These are phyloP conservation scores for Drosophila kanekoi DNA, from an alignment of 2,888 invertebrate species.

Conservation along the genomic window DNA sequence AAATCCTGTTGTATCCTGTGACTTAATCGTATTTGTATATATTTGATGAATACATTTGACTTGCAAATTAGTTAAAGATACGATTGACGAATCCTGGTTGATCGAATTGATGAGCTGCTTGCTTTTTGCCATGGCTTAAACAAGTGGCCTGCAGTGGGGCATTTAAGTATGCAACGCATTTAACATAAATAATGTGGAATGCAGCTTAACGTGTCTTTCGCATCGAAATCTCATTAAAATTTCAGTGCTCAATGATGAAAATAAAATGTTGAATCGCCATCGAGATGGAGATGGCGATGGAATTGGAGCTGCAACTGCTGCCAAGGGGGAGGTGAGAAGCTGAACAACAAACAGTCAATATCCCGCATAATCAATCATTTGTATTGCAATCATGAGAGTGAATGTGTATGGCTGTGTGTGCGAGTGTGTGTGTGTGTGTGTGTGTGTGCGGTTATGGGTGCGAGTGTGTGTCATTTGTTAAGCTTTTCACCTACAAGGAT, in stretches of 20 bases:
- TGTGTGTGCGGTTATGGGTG: conserved; percentile 6
- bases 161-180: conserved; percentile 52
- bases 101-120: not conserved
- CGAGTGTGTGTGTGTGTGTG: conserved; percentile 7
- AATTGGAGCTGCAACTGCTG: too few relatives aligned
- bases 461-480: conserved; percentile 44
- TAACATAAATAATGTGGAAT: conserved; percentile 60
- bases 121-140: conserved; percentile 8
- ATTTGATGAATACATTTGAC: too few relatives aligned
- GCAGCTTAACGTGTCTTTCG: conserved; percentile 58
- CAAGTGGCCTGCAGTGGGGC: conserved; percentile 17
- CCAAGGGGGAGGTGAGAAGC: not conserved
- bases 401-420: not conserved
- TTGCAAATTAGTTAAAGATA: too few relatives aligned
- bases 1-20: too few relatives aligned
- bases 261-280: conserved; percentile 32
- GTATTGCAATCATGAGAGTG: conserved; percentile 19
- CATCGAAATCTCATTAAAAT: conserved; percentile 69
- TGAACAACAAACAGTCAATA: conserved; percentile 31
- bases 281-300: too few relatives aligned
- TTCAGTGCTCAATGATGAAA: conserved; percentile 46
- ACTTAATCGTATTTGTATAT: too few relatives aligned
- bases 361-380: conserved; percentile 54
- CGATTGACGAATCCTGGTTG: not conserved
- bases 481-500: conserved; percentile 31